Percentiles rank a stretch among this genome's conserved stretches.
Evolutionary conservation across 2,113 vertebrate species (phyloP).

Genomic region (Atlantisia rogersi): DNA sequence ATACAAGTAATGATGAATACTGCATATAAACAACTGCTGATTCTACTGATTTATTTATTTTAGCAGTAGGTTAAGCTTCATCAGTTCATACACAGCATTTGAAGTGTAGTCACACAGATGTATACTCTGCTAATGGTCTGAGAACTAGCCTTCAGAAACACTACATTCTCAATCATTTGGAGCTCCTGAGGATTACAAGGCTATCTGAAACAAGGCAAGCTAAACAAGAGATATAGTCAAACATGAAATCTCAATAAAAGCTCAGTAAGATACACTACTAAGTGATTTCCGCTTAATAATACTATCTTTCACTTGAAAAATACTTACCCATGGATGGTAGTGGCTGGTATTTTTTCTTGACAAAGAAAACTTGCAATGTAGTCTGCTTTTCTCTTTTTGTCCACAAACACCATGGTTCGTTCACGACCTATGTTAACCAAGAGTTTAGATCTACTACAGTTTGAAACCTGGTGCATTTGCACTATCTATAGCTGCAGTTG

Average conservation of each 20-base stretch:
- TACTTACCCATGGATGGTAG: constrained; percentile 92
- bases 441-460: background rate
- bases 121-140: background rate
- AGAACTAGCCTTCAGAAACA: background rate
- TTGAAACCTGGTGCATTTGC: background rate
- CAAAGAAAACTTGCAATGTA: constrained; percentile 91
- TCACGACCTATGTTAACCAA: constrained; percentile 76
- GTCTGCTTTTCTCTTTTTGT: constrained; percentile 92
- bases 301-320: background rate
- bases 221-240: background rate
- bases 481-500: background rate
- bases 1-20: background rate
- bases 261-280: background rate
- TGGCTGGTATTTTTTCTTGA: constrained; percentile 89
- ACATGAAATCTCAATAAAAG: background rate
- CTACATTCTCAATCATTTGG: background rate
- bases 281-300: background rate
- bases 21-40: background rate
- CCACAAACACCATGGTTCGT: constrained; percentile 93
- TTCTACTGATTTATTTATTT: background rate
- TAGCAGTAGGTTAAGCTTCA: background rate
- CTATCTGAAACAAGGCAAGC: background rate
- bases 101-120: background rate
- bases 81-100: background rate
- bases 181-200: background rate